phyloP scores from a whole-genome alignment of 2,797 vertebrate species.

The Apogon hyalosoma region DNA sequence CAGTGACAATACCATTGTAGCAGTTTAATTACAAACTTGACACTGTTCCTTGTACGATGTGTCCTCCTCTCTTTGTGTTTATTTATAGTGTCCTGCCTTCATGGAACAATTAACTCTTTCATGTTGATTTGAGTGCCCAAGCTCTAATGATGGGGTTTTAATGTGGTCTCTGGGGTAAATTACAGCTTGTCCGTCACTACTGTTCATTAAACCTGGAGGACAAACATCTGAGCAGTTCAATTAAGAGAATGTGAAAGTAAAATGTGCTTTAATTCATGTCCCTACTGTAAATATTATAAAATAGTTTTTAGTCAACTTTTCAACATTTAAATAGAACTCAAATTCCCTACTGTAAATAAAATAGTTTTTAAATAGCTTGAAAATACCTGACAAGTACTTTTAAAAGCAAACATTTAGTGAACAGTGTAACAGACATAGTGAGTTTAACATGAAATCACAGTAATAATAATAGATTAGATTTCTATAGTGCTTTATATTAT shows the following conservation, averaged over 20 bases:
- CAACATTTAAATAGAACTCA: too few relatives aligned
- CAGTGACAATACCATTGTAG: background rate
- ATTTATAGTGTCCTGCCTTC: conserved; percentile 49
- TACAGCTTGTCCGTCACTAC: conserved; percentile 32
- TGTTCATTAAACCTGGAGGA: conserved; percentile 29
- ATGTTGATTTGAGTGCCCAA: conserved; percentile 28
- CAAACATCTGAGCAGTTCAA: conserved; percentile 13
- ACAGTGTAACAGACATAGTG: background rate
- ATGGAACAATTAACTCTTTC: conserved; percentile 45
- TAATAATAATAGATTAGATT: too few relatives aligned
- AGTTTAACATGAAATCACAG: too few relatives aligned
- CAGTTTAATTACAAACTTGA: background rate
- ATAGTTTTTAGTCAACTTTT: too few relatives aligned
- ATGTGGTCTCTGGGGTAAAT: conserved; percentile 38
- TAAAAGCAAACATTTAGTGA: background rate
- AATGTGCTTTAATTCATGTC: background rate
- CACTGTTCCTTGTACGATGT: background rate
- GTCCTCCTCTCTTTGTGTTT: conserved; percentile 24
- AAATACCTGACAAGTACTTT: background rate
- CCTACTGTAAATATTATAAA: background rate
- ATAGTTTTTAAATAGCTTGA: background rate
- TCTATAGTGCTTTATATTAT: too few relatives aligned
- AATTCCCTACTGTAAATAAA: too few relatives aligned
- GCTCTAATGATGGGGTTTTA: conserved; percentile 51
- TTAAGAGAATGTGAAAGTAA: conserved; percentile 10